Base-by-base conservation (phyloP, 2,113 vertebrate species). In the Aptenodytes forsteri region DNA sequence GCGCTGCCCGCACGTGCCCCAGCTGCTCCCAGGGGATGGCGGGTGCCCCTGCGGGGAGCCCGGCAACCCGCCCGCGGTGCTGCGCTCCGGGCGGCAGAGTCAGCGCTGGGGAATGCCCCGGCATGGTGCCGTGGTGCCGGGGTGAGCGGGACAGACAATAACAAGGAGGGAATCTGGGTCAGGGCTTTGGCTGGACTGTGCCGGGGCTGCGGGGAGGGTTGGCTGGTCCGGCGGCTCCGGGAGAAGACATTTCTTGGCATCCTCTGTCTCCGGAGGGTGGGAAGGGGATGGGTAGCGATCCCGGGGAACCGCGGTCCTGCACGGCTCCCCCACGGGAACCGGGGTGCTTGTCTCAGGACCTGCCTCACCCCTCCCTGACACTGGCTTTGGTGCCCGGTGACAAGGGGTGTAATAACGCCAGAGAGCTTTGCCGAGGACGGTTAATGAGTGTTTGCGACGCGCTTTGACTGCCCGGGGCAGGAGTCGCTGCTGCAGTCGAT, bases 151-250 rank as follows among this genome's bases (percentile, higher is more conserved):
- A 5, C 36, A 44, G 52, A 32, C 81, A 91, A 95, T 49, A 10
- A 91, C 94, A 87, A 5, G 79, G 58, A 83, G 90, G 1, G 58
- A 96, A 96, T 93, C 71, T 93, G 93, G 96, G 96, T 93, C 96
- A 96, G 66, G 65, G 56, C 75, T 77, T 30, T 12, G 65, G 20
- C 69, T 85, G 73, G 23, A 83, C 62, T 54, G 49, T 1, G 10
- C 40, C 47, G 27, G 59, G 40, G 66, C 76, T 82, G 11, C 3
- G 4, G 15, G 29, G 79, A 59, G 40, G 42, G 19, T 7, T 14
- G 87, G 85, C 61, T 2, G 66, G 13, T n/a, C 6, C 23, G 2
- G 73, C 4, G 3, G 90, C 61, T 22, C 55, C 5, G 1, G 55
- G 22, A 90, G 36, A 26, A 10, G 56, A 14, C 11, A 4, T 13